A percentile compares a stretch with the other conserved stretches of the same genome.
These are phyloP conservation scores for Trematomus loennbergii DNA, from an alignment of 2,113 vertebrate species.

Conservation along the genomic window DNA sequence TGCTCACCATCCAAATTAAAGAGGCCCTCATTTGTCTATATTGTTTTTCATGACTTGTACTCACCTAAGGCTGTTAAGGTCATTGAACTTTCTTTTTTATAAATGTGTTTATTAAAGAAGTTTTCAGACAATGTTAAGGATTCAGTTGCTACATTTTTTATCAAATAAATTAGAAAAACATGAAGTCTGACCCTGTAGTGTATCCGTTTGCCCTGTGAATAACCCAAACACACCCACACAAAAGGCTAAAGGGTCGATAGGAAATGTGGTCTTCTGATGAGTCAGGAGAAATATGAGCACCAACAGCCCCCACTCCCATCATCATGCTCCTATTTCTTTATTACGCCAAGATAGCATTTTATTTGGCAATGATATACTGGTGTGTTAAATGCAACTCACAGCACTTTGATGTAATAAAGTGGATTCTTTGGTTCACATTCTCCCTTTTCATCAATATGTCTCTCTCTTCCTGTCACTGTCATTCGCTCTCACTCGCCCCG, in stretches of 20 bases:
- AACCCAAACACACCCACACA: neutral
- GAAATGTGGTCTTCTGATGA: conserved; percentile 31
- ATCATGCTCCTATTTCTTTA: conserved; percentile 3
- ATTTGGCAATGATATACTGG: neutral
- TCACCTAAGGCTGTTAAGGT: neutral
- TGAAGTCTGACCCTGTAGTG: neutral
- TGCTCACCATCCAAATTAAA: neutral
- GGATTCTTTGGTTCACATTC: conserved; percentile 8
- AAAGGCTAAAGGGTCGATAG: neutral
- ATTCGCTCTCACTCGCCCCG: neutral
- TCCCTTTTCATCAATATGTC: conserved; percentile 4
- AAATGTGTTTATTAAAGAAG: neutral
- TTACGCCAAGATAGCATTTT: neutral
- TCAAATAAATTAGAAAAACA: neutral
- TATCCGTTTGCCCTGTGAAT: neutral
- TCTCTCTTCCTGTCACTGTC: neutral
- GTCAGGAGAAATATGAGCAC: conserved; percentile 19
- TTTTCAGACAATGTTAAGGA: neutral
- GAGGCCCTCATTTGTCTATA: no score
- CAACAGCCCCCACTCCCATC: no score
- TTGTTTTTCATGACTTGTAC: no score
- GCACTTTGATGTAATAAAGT: conserved; percentile 12
- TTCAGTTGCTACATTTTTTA: neutral
- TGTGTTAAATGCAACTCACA: conserved; percentile 14
- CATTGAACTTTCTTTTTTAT: no score